phyloP scores from a whole-genome alignment of 2,888 invertebrate genomes.

The Ligdia adustata region DNA sequence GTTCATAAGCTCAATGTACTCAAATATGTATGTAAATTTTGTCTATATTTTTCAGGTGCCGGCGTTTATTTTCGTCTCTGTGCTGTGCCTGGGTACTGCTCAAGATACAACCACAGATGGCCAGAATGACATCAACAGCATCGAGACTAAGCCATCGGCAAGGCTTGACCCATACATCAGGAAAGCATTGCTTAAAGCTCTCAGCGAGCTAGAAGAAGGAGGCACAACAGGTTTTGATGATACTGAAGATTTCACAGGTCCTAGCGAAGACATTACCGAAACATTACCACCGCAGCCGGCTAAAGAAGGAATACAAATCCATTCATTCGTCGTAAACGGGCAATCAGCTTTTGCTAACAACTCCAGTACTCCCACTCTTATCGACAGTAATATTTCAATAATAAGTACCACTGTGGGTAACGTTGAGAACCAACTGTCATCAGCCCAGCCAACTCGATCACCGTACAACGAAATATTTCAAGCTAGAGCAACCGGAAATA shows the following conservation, averaged over 20 bases:
- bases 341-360: constrained; percentile 67
- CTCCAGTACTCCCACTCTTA: constrained; percentile 58
- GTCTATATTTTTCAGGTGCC: constrained; percentile 54
- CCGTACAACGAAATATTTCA: constrained; percentile 73
- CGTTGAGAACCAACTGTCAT: constrained; percentile 73
- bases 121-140: constrained; percentile 67
- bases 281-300: constrained; percentile 45
- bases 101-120: constrained; percentile 59
- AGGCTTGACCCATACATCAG: constrained; percentile 89
- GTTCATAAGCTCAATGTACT: too few species aligned
- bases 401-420: constrained; percentile 73
- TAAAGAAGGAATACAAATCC: constrained; percentile 77
- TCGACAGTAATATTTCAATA: constrained; percentile 72
- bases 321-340: constrained; percentile 82
- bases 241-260: constrained; percentile 54
- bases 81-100: constrained; percentile 54
- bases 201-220: constrained; percentile 89
- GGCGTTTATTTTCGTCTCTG: constrained; percentile 55
- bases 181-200: constrained; percentile 89
- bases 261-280: constrained; percentile 64
- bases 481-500: constrained; percentile 63
- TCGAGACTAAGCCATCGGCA: constrained; percentile 80
- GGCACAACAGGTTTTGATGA: constrained; percentile 73
- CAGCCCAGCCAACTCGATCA: constrained; percentile 65
- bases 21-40: too few species aligned